Conservation (phyloP, 1,140 invertebrate genomes). For the Drosophila repletoides region DNA sequence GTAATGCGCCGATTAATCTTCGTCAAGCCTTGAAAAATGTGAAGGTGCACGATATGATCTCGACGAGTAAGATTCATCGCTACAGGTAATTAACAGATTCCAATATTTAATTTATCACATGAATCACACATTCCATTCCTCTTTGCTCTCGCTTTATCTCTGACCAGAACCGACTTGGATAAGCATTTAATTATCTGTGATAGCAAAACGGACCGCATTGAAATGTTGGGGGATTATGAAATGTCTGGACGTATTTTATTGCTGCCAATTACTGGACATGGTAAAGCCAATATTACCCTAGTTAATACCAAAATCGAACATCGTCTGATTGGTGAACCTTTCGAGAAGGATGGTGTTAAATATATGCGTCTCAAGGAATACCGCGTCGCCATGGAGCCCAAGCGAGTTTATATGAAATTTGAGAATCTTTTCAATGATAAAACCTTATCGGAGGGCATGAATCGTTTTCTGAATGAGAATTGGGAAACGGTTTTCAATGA, state of each 20-base stretch:
- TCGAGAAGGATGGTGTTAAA: conserved; percentile 84
- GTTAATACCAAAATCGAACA: conserved; percentile 85
- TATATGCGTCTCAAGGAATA: conserved; percentile 86
- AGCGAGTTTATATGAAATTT: conserved; percentile 84
- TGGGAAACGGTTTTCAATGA: conserved; percentile 86
- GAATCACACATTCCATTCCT: conserved; percentile 23
- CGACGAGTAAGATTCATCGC: conserved; percentile 75
- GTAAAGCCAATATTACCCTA: conserved; percentile 87
- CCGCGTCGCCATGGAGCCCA: conserved; percentile 84
- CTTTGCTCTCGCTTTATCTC: no score
- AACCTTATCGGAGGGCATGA: conserved; percentile 84
- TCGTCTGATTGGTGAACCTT: conserved; percentile 84
- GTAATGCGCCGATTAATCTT: conserved; percentile 83
- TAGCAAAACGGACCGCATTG: conserved; percentile 83
- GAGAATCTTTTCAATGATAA: conserved; percentile 86
- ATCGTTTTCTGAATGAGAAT: conserved; percentile 87
- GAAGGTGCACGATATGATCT: conserved; percentile 84
- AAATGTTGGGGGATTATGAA: conserved; percentile 87
- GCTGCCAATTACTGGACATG: conserved; percentile 87
- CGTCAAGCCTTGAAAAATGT: conserved; percentile 84
- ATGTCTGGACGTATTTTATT: conserved; percentile 87
- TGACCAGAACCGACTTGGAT: conserved; percentile 83
- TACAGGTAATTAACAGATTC: conserved; percentile 59
- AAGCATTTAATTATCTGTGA: conserved; percentile 82
- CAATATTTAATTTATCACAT: conserved; percentile 4